Conservation (phyloP, 1,140 invertebrate species). For the Meteorus sp. region DNA sequence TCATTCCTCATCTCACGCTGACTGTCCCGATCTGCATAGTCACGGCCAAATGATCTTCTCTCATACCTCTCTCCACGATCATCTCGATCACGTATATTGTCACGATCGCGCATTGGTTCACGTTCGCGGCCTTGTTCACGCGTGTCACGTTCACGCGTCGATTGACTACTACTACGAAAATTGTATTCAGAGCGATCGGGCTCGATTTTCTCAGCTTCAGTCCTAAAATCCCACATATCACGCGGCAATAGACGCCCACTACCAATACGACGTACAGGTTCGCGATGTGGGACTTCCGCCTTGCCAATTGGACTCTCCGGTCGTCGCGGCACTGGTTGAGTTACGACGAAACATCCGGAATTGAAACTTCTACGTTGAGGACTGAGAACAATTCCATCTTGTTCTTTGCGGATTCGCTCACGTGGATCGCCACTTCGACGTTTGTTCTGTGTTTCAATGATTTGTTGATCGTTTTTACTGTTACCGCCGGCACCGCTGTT, state of each 20-base stretch:
- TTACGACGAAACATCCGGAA: conserved; percentile 73
- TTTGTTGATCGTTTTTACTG: too few species aligned
- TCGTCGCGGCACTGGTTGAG: conserved; percentile 55
- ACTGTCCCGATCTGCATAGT: conserved; percentile 52
- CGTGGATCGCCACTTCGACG: conserved; percentile 72
- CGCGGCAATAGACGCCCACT: conserved; percentile 76
- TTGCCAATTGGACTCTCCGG: conserved; percentile 61
- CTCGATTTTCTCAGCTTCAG: conserved; percentile 52
- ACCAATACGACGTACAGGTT: conserved; percentile 69
- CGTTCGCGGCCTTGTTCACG: conserved; percentile 37
- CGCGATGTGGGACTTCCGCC: conserved; percentile 55
- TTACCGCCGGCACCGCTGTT: too few species aligned
- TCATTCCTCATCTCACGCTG: conserved; percentile 33
- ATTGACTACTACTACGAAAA: conserved; percentile 42
- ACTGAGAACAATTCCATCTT: conserved; percentile 79
- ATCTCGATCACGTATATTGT: conserved; percentile 36
- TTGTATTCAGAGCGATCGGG: conserved; percentile 48
- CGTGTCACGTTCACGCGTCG: conserved; percentile 50
- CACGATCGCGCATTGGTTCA: conserved; percentile 33
- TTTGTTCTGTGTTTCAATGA: conserved; percentile 44
- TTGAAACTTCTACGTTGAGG: conserved; percentile 82
- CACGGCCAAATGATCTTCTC: conserved; percentile 61
- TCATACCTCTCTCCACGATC: conserved; percentile 55
- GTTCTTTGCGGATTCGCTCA: conserved; percentile 79
- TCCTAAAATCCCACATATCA: conserved; percentile 64